phyloP scores from a whole-genome alignment of 2,113 vertebrate genomes.

The Montifringilla adamsi region DNA sequence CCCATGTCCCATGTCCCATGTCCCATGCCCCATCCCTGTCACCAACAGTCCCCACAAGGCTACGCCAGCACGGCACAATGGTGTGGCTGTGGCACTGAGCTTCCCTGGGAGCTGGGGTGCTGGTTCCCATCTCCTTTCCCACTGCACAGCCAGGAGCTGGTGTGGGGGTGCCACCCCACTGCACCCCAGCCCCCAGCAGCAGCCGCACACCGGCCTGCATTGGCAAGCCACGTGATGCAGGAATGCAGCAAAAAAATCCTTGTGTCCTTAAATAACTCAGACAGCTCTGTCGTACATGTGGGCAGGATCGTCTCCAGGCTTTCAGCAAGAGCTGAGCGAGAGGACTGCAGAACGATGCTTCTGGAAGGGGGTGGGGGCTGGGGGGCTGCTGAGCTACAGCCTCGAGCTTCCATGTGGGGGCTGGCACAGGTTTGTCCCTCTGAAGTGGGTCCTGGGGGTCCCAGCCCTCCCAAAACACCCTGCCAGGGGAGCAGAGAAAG shows the following conservation, averaged over 20 bases:
- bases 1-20: accelerated
- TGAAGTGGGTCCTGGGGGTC: neutral
- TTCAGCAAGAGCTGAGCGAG: neutral
- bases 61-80: accelerated
- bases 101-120: neutral
- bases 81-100: accelerated
- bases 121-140: accelerated
- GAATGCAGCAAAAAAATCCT: conserved; percentile 62
- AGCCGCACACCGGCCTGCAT: neutral
- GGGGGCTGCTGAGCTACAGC: neutral
- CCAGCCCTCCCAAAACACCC: neutral
- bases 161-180: neutral
- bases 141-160: accelerated
- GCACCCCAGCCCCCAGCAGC: neutral
- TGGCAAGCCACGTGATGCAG: neutral
- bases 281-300: conserved; percentile 29
- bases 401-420: accelerated
- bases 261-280: conserved; percentile 64
- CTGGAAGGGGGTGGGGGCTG: neutral
- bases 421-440: neutral
- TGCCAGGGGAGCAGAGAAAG: neutral
- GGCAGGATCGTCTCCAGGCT: conserved; percentile 46
- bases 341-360: neutral
- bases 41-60: neutral
- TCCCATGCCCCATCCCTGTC: accelerated